Conservation (phyloP, 2,113 vertebrate genomes). For the Solea senegalensis region DNA sequence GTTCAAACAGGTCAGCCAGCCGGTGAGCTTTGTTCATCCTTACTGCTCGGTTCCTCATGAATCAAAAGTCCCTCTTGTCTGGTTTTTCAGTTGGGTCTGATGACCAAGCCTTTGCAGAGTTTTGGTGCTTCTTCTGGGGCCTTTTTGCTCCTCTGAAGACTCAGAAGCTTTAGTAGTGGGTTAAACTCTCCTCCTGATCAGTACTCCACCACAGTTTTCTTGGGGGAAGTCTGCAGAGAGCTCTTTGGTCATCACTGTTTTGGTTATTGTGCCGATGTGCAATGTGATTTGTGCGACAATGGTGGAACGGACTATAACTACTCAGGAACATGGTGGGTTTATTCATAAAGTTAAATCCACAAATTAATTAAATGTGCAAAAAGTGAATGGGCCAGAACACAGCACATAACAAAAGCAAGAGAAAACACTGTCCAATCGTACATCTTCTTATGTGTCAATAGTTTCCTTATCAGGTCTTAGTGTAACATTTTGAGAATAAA, state of each 20-base stretch:
- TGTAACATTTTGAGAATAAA: slow-evolving; percentile 17
- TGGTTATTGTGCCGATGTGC: neutral
- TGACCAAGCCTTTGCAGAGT: too few relatives aligned
- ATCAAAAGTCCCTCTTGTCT: too few relatives aligned
- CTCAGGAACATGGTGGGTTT: too few relatives aligned
- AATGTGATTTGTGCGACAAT: too few relatives aligned
- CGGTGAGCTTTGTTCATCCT: too few relatives aligned
- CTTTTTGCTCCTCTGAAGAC: neutral
- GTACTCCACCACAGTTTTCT: neutral
- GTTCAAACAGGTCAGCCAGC: too few relatives aligned
- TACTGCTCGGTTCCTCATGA: too few relatives aligned
- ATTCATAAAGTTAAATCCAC: neutral
- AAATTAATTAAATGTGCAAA: neutral
- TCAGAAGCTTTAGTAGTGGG: neutral
- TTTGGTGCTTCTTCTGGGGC: neutral
- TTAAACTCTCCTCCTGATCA: neutral
- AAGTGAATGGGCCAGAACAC: neutral
- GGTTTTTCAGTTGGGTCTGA: too few relatives aligned
- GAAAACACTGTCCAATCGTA: neutral
- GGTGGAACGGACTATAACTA: too few relatives aligned
- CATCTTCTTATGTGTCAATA: neutral
- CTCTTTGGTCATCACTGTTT: neutral
- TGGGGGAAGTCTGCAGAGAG: neutral
- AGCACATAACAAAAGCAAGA: too few relatives aligned
- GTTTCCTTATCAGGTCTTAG: neutral